Percentiles rank a stretch among this genome's conserved stretches.
Conservation (phyloP, 2,888 invertebrate species). For the Sinohyriopsis cumingii region DNA sequence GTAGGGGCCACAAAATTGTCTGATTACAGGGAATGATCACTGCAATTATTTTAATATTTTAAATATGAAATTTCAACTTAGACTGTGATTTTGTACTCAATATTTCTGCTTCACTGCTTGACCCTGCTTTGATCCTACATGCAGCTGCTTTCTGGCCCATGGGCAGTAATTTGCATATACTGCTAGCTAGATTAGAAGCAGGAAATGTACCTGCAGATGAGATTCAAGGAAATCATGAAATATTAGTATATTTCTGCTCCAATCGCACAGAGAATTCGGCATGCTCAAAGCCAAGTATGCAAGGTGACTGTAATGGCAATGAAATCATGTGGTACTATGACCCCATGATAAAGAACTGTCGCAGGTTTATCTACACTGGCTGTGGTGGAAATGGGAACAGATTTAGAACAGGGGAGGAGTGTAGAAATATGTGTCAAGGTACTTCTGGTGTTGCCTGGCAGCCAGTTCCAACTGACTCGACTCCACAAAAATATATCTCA, state of each 20-base stretch:
- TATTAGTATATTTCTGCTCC: neutral
- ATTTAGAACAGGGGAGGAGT: slow-evolving; percentile 74
- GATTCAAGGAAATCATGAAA: neutral
- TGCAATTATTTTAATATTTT: too few relatives aligned
- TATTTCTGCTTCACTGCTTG: too few relatives aligned
- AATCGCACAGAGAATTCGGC: neutral
- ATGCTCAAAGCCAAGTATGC: neutral
- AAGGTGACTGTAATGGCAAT: neutral
- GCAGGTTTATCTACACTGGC: slow-evolving; percentile 84
- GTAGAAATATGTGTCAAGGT: slow-evolving; percentile 41
- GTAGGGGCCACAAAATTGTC: too few relatives aligned
- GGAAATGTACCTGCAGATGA: neutral
- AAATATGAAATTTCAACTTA: too few relatives aligned
- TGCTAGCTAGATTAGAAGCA: neutral
- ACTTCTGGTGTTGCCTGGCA: neutral
- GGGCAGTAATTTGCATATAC: too few relatives aligned
- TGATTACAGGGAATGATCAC: too few relatives aligned
- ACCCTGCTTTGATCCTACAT: too few relatives aligned
- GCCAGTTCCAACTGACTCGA: neutral
- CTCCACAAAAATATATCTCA: too few relatives aligned
- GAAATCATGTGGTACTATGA: slow-evolving; percentile 81
- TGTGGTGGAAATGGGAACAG: slow-evolving; percentile 89
- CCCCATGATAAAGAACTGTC: slow-evolving; percentile 77
- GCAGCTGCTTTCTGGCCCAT: too few relatives aligned
- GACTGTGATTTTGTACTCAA: too few relatives aligned